Evolutionary conservation across 2,113 vertebrate genomes (phyloP), one percentile per base, ranked within the genome.

Genomic region (Tautogolabrus adspersus): DNA sequence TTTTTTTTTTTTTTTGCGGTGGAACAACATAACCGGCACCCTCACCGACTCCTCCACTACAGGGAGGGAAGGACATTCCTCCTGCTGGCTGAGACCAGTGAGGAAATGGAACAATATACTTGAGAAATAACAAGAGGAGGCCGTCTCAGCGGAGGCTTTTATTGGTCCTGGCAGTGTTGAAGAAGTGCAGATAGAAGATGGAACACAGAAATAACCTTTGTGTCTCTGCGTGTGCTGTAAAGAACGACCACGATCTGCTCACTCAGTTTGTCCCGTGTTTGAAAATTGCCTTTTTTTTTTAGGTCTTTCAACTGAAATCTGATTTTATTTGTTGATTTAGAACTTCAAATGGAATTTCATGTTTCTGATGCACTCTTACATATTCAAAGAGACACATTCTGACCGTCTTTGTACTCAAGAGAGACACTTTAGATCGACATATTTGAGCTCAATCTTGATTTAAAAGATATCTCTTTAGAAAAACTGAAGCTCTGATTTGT

Each of bases 61-160:
- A 34, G 18, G 3, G 12, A 9, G 57, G 79, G 86, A 90, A 59
- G 79, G 69, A 90, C 87, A 79, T 88, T 83, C 76, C 82, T 77
- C 68, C 57, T 59, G 63, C 63, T 73, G 82, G 77, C 72, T 81
- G 8, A 0, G 57, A 37, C 40, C 52, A 30, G 47, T 68, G 60
- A 90, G 90, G 89, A 92, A 85, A 89, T 88, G 73, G 82, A 86
- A 82, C 61, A 73, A 75, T 79, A 85, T 83, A 74, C 71, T 79
- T 86, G 70, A 68, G 58, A 82, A 84, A 81, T 64, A 77, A 79
- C 57, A 80, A 65, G 63, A 60, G 67, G 71, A 74, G 79, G 63
- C 73, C 60, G 63, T 82, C 82, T 19, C 42, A 37, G 84, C 15
- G 13, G 54, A 7, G 62, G 22, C 49, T 85, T 72, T 71, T 47